Conservation (phyloP, 2,888 invertebrate genomes). For the Choristoneura rosaceana region DNA sequence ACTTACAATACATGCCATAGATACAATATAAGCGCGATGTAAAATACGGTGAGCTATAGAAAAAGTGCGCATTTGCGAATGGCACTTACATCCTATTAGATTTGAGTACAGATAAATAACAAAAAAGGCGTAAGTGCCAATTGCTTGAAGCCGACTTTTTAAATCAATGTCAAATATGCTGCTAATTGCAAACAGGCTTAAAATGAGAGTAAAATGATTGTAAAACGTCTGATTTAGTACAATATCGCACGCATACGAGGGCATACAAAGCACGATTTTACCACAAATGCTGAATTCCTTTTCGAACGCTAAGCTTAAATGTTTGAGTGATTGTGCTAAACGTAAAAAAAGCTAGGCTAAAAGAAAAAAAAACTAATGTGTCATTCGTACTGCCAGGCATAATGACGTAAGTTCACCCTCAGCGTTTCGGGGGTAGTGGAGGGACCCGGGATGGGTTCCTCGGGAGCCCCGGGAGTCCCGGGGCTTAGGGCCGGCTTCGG, state of each 20-base stretch:
- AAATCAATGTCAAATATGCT: not conserved
- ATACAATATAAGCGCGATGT: constrained; percentile 19
- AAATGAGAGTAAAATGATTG: constrained; percentile 29
- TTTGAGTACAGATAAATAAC: not conserved
- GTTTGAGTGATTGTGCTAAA: constrained; percentile 57
- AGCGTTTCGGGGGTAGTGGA: constrained; percentile 70
- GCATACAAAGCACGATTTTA: constrained; percentile 48
- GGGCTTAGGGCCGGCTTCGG: constrained; percentile 53
- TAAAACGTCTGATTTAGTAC: constrained; percentile 19
- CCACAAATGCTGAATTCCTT: constrained; percentile 83
- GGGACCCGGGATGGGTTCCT: constrained; percentile 71
- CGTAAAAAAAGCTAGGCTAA: constrained; percentile 74
- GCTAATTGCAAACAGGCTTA: constrained; percentile 17
- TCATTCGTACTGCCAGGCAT: constrained; percentile 85
- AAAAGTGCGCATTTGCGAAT: constrained; percentile 1
- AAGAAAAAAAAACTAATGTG: constrained; percentile 80
- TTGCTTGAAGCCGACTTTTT: not conserved
- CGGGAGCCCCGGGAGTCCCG: constrained; percentile 59
- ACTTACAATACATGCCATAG: constrained; percentile 26
- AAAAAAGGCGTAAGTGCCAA: constrained; percentile 11
- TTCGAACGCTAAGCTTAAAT: constrained; percentile 43
- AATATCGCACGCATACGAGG: constrained; percentile 23
- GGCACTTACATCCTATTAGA: not conserved
- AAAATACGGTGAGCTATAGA: constrained; percentile 3
- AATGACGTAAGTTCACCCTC: constrained; percentile 82